A percentile compares a stretch with the other conserved stretches of the same genome.
phyloP scores from a whole-genome alignment of 2,888 invertebrate species.

The Hyalella azteca region DNA sequence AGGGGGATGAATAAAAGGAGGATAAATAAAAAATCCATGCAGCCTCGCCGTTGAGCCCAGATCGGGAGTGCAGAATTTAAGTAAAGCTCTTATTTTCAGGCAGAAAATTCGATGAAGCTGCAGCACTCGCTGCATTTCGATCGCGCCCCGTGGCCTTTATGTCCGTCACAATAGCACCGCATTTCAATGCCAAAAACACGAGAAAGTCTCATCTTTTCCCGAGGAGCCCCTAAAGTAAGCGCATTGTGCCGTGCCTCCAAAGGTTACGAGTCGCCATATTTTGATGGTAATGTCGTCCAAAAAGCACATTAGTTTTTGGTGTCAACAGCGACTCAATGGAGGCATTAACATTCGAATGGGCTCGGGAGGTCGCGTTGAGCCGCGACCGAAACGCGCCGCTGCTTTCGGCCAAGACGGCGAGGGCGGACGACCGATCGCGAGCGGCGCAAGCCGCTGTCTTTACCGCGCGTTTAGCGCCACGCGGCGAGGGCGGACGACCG shows the following conservation, averaged over 20 bases:
- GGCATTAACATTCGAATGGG: slow-evolving; percentile 25
- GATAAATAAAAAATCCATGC: too few species aligned
- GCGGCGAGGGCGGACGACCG: too few species aligned
- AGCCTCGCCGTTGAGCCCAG: not conserved
- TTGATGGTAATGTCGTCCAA: slow-evolving; percentile 28
- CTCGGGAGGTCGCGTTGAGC: too few species aligned
- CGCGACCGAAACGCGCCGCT: too few species aligned
- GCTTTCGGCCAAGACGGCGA: too few species aligned
- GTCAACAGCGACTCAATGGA: slow-evolving; percentile 28
- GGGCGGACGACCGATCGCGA: too few species aligned
- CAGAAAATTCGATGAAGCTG: slow-evolving; percentile 14
- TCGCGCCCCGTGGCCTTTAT: not conserved
- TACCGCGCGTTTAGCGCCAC: too few species aligned
- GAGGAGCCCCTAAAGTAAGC: not conserved
- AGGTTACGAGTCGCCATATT: slow-evolving; percentile 28
- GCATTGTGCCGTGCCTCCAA: slow-evolving; percentile 24
- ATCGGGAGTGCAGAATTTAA: not conserved
- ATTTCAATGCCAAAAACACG: slow-evolving; percentile 18
- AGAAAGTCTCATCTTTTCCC: slow-evolving; percentile 6
- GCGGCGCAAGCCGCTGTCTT: too few species aligned
- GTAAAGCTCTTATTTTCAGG: not conserved
- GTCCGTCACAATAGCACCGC: not conserved
- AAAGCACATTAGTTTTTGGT: slow-evolving; percentile 34
- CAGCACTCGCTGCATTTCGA: slow-evolving; percentile 15
- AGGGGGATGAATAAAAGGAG: too few species aligned